phyloP scores from a whole-genome alignment of 2,888 invertebrate genomes.

The Pycnomerus fuliginosus region DNA sequence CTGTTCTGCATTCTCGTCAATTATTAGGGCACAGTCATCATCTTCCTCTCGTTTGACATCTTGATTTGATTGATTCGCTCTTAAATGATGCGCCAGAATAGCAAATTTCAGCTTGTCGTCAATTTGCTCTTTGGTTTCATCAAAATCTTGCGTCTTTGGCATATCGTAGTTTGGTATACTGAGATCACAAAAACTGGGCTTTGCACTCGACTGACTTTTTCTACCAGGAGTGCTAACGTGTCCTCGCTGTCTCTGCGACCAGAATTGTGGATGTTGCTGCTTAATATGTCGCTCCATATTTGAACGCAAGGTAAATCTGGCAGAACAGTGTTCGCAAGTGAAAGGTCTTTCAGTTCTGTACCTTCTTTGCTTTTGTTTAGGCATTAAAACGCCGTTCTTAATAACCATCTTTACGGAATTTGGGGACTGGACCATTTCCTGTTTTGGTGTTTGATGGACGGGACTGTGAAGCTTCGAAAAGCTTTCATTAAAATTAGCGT shows the following conservation, averaged over 20 bases:
- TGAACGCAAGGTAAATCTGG: constrained; percentile 85
- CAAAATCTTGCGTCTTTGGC: constrained; percentile 40
- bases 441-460: constrained; percentile 52
- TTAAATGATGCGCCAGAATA: constrained; percentile 75
- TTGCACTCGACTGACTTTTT: constrained; percentile 49
- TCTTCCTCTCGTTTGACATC: constrained; percentile 60
- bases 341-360: constrained; percentile 90
- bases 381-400: constrained; percentile 86
- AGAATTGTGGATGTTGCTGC: constrained; percentile 89
- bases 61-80: constrained; percentile 21
- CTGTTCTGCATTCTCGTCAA: constrained; percentile 62
- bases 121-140: constrained; percentile 48
- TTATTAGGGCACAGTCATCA: constrained; percentile 64
- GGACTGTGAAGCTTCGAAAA: constrained; percentile 49
- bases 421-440: constrained; percentile 57
- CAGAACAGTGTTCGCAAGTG: constrained; percentile 87
- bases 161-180: constrained; percentile 45
- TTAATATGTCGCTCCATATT: constrained; percentile 95
- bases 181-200: constrained; percentile 41
- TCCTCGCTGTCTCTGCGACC: constrained; percentile 75
- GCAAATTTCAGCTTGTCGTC: constrained; percentile 74
- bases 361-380: constrained; percentile 86
- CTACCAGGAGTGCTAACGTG: constrained; percentile 57
- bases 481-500: constrained; percentile 34
- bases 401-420: constrained; percentile 85